Base-by-base conservation (phyloP, 2,888 invertebrate genomes). In the Lomographa bimaculata region DNA sequence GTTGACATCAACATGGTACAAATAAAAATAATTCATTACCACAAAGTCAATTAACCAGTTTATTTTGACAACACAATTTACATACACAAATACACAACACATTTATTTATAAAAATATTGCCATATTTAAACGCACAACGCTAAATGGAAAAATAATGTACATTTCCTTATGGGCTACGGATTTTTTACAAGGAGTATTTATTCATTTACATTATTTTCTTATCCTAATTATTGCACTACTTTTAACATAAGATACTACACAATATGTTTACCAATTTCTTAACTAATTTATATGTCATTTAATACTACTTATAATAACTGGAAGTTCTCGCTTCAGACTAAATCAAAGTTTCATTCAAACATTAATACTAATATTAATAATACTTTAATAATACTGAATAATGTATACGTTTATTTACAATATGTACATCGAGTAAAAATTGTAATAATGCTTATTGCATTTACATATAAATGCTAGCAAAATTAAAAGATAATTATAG, bases 61-160 rank as follows among this genome's bases (percentile, higher is more conserved):
- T 63, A 67, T 66, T 65, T 61, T 53, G 57, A 66, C 61, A 68
- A 66, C 56, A 63, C 51, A 56, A 46, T 57, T 54, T 78, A 81
- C 72, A 72, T 74, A 66, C 75, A 79, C 77, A 76, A 76, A 72
- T 75, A 66, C 75, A 79, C 77, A 75, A 76, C 70, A 77, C 63
- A 50, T 73, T 74, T 81, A 83, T 80, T 78, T 82, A 84, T 81
- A 84, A 84, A 81, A 79, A 76, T 73, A 64, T 60, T 56, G 60
- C 59, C 61, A 64, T 66, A 64, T 47, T 48, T 65, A 59, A 58
- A 26, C 26, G 25, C 25, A 59, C 60, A 63, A 62, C 58, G 57
- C 61, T 65, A 61, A 55, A 57, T 75, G 74, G 62, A 75, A 78
- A 75, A 77, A 78, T 74, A 74, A 68, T 59, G 34, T 44, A 47